Percentiles rank a stretch among this genome's conserved stretches.
phyloP scores from a whole-genome alignment of 2,113 vertebrate genomes.

The Tragelaphus buxtoni region DNA sequence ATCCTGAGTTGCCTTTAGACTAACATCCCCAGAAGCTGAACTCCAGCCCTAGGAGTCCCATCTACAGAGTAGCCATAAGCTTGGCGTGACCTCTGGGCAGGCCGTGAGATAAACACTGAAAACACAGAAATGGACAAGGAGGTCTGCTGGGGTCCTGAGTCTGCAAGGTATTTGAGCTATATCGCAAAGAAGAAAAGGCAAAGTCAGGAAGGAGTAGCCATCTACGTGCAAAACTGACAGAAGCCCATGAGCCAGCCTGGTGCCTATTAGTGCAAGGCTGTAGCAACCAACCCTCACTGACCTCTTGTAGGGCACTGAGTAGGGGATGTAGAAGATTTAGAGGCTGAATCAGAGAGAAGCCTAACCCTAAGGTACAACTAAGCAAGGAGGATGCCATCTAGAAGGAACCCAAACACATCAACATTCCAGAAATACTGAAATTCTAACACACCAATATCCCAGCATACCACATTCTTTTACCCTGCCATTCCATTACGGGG shows the following conservation, averaged over 20 bases:
- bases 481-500: neutral
- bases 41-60: neutral
- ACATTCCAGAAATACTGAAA: slow-evolving; percentile 15
- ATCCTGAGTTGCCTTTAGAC: neutral
- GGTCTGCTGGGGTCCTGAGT: neutral
- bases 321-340: neutral
- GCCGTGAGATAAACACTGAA: neutral
- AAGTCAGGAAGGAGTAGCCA: neutral
- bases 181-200: neutral
- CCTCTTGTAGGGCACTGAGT: neutral
- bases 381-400: neutral
- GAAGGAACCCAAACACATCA: neutral
- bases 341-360: neutral
- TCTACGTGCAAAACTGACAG: neutral
- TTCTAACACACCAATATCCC: neutral
- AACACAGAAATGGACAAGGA: neutral
- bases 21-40: neutral
- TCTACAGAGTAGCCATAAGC: neutral
- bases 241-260: neutral
- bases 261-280: neutral
- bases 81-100: neutral
- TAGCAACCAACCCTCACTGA: neutral
- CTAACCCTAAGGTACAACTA: neutral
- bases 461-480: neutral
- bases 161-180: neutral